Evolutionary conservation across 92 coral and sea anemone species (phyloP), one percentile per base, ranked within the genome.

Genomic region (Porites lobata): DNA sequence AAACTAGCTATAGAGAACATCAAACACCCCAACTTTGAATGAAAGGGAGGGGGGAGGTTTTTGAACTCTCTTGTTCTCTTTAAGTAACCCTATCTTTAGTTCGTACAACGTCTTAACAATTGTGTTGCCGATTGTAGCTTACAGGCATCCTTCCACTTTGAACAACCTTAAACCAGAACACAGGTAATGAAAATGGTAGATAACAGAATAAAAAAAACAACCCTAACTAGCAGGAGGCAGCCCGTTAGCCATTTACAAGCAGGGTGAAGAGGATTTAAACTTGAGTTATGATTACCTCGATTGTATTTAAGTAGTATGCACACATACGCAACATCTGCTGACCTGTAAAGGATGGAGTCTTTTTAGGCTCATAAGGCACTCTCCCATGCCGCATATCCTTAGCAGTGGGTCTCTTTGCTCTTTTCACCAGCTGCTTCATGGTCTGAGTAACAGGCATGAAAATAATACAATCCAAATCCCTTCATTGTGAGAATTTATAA

Each of bases 301-400:
- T 57, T 78, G 83, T 62, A 32, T 69, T 14, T 15, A 86, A 65
- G 57, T 84, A 86, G 85, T 86, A 78, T 14, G 26, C 66, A 9
- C 90, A 38, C 79, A 86, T 86, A 11, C 78, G 54, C 72, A n/a
- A 59, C 29, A 86, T 20, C 29, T 86, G 85, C 57, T 65, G 76
- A 18, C 69, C 32, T 8, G 75, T 65, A 65, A 86, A 86, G 8
- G 90, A 71, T 18, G 90, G 90, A 5, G 90, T 80, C 85, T 69
- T 78, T 24, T 79, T 38, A 38, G 47, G 47, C 47, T 38, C 47
- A 87, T 7, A 86, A 86, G 81, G 86, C 63, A 72, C 73, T 77
- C 63, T 58, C 63, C 63, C 63, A 58, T 17, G 63, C 63, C 13
- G 63, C 14, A 9, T 58, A 17, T 58, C 63, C 63, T 58, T 58